Evolutionary conservation across 2,797 vertebrate species (phyloP), one percentile per base, ranked within the genome.

Genomic region (Falco concolor): DNA sequence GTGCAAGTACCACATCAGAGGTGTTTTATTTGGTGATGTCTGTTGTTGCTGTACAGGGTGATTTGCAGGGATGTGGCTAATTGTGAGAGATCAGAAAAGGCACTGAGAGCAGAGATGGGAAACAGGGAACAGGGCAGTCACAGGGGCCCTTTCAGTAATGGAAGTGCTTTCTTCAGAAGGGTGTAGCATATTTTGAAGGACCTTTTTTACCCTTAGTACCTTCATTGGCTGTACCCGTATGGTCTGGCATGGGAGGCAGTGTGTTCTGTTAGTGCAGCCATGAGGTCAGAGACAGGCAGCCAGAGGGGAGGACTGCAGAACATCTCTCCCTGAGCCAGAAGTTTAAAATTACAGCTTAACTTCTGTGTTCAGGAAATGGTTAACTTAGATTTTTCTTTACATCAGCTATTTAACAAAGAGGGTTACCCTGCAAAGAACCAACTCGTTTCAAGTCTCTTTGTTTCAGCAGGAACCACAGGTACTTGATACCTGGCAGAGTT

Each of bases 391-490:
- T 86, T 91, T 84, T 82, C 83, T 87, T 95, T 79, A 72, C 21
- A 8, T 44, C 91, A 63, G 15, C 53, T 93, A 0, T 82, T 89
- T 65, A 84, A 67, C 83, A 84, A 94, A 90, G 44, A 30, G 38
- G 12, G 16, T 91, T 85, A 50, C 72, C 32, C 36, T 92, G 25
- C 47, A 65, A 65, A 77, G 40, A 60, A 40, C 24, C 10, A 22
- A 20, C 28, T 91, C 11, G 1, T 57, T 81, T 87, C n/a, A 68
- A 25, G 28, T 36, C 34, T 67, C 91, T 92, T 79, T 84, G 61
- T 95, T 91, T 80, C 75, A 72, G 27, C 65, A 57, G 53, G 72
- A 90, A 23, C 63, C 92, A 57, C 38, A 77, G 75, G 81, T 93
- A 61, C 68, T 91, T 59, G 59, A 72, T 87, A 81, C 11, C 24